phyloP scores from a whole-genome alignment of 2,888 invertebrate genomes.

The Dicyrtoma fusca region DNA sequence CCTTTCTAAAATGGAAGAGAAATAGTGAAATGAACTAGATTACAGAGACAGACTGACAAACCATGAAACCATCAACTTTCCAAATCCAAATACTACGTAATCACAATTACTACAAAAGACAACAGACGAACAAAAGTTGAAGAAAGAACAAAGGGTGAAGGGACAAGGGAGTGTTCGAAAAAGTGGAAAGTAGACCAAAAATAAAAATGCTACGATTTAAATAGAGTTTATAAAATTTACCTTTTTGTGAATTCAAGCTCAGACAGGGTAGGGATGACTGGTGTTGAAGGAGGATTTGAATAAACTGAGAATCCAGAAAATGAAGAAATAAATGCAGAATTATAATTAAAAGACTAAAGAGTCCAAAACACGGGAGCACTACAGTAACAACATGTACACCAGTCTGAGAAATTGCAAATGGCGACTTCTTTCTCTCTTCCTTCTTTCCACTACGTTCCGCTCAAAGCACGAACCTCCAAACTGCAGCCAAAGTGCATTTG shows the following conservation, averaged over 20 bases:
- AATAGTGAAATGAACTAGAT: too few relatives aligned
- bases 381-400: slow-evolving; percentile 11
- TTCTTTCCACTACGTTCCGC: neutral
- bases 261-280: neutral
- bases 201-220: neutral
- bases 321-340: slow-evolving; percentile 27
- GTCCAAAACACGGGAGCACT: slow-evolving; percentile 5
- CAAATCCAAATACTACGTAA: too few relatives aligned
- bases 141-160: neutral
- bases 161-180: neutral
- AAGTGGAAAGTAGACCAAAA: neutral
- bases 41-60: too few relatives aligned
- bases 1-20: too few relatives aligned
- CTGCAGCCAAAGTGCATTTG: too few relatives aligned
- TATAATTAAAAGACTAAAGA: slow-evolving; percentile 8
- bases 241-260: neutral
- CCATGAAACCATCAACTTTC: too few relatives aligned
- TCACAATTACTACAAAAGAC: too few relatives aligned
- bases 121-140: too few relatives aligned
- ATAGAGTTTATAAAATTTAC: neutral
- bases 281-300: slow-evolving; percentile 4
- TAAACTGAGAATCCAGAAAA: slow-evolving; percentile 13
- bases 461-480: too few relatives aligned
- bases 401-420: slow-evolving; percentile 27
- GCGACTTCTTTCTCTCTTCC: slow-evolving; percentile 18